A percentile compares a stretch with the other conserved stretches of the same genome.
Evolutionary conservation across 2,888 invertebrate genomes (phyloP).

Genomic region (Netelia virgata): DNA sequence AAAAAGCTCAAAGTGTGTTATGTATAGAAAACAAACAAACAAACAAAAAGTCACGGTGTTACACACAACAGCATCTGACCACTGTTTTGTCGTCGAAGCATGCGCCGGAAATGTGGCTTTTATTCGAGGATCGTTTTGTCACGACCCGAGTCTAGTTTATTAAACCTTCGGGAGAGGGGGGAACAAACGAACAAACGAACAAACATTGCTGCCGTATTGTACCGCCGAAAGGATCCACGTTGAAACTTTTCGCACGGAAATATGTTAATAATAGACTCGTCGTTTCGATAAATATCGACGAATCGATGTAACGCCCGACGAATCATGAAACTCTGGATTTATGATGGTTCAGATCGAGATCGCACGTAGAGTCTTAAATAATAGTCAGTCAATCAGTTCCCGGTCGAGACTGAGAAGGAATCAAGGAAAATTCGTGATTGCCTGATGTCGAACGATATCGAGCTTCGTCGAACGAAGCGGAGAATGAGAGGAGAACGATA

Average conservation of each 20-base stretch:
- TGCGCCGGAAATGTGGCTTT: slow-evolving; percentile 44
- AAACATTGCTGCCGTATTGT: no score
- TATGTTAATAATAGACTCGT: no score
- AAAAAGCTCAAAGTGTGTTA: slow-evolving; percentile 36
- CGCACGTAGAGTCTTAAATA: slow-evolving; percentile 81
- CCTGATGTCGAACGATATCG: slow-evolving; percentile 30
- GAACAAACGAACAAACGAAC: slow-evolving; percentile 75
- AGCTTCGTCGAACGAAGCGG: background rate
- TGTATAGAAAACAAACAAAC: background rate
- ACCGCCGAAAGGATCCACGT: slow-evolving; percentile 69
- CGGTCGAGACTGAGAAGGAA: slow-evolving; percentile 18
- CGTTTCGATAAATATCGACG: slow-evolving; percentile 32
- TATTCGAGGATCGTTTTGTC: slow-evolving; percentile 61
- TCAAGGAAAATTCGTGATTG: slow-evolving; percentile 38
- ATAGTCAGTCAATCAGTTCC: slow-evolving; percentile 81
- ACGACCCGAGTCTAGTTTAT: slow-evolving; percentile 33
- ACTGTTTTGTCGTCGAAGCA: slow-evolving; percentile 54
- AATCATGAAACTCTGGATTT: background rate
- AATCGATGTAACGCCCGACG: slow-evolving; percentile 26
- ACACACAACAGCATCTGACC: slow-evolving; percentile 34
- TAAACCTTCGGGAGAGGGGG: slow-evolving; percentile 72
- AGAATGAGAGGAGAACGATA: no score
- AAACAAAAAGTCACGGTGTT: background rate
- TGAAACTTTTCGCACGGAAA: slow-evolving; percentile 4
- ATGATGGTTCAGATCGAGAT: background rate